These are phyloP conservation scores for Orius insidiosus DNA, from an alignment of 1,140 invertebrate genomes.

Conservation along the genomic window DNA sequence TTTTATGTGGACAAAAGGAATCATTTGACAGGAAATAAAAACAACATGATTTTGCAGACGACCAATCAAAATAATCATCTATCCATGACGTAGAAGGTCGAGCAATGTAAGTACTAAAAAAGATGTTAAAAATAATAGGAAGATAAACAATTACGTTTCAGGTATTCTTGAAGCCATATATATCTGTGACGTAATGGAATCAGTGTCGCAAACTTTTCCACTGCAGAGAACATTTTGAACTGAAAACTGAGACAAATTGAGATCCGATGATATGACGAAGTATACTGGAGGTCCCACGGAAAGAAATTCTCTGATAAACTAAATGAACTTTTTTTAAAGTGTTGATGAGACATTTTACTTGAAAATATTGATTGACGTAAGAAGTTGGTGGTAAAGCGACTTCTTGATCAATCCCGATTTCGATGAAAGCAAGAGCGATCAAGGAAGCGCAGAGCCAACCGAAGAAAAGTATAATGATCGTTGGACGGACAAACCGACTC, in stretches of 20 bases:
- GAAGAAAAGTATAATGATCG: slow-evolving; percentile 71
- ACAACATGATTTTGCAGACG: slow-evolving; percentile 31
- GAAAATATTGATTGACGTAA: slow-evolving; percentile 82
- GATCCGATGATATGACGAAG: slow-evolving; percentile 75
- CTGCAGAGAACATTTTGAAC: slow-evolving; percentile 79
- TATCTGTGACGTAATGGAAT: slow-evolving; percentile 73
- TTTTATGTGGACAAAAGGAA: slow-evolving; percentile 48
- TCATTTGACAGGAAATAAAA: slow-evolving; percentile 41
- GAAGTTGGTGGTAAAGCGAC: slow-evolving; percentile 94
- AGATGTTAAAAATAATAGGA: background rate
- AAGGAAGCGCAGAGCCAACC: slow-evolving; percentile 79
- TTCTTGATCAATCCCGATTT: slow-evolving; percentile 90
- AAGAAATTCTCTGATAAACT: slow-evolving; percentile 67
- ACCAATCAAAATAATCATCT: slow-evolving; percentile 94
- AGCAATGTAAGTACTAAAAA: slow-evolving; percentile 61
- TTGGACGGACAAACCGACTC: slow-evolving; percentile 34
- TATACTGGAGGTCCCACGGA: slow-evolving; percentile 93
- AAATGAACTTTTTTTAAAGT: slow-evolving; percentile 11
- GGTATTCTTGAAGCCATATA: slow-evolving; percentile 52
- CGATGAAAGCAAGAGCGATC: slow-evolving; percentile 68
- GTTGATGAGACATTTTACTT: slow-evolving; percentile 31
- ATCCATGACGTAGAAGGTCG: slow-evolving; percentile 82
- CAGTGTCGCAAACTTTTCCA: slow-evolving; percentile 52
- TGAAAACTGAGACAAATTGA: slow-evolving; percentile 53
- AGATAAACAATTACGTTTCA: slow-evolving; percentile 30